Base-by-base conservation (phyloP, 2,888 invertebrate genomes). In the Norana najaformis region DNA sequence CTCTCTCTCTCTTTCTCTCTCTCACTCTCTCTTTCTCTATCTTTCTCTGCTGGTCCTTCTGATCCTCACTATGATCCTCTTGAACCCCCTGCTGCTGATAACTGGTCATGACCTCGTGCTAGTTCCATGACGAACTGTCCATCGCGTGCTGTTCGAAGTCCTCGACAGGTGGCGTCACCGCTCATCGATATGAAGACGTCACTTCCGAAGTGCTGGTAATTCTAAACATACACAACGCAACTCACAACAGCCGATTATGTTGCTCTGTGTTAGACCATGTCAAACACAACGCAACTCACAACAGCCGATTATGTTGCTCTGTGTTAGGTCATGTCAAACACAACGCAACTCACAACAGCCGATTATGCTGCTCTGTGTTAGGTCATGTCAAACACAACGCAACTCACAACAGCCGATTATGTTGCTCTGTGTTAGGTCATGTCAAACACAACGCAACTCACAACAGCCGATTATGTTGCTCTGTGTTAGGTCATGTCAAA, bases 111-210 rank as follows among this genome's bases (percentile, higher is more conserved):
- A 97, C 97, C 97, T 96, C 96, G 96, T 94, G 96, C 96, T 83
- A 97, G 95, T 88, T 96, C 97, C 97, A 97, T 97, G 35, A 97
- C 97, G 92, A 97, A 96, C 41, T 97, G 97, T 0, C 97, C 97
- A 93, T 97, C 98, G 92, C 97, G 97, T 88, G 98, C 97, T 94
- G 97, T 97, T 95, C 97, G 97, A 90, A 96, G 90, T 91, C 94
- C 94, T 85, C 93, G 93, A 91, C 95, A 95, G 1, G 94, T 94
- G 39, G 94, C 93, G 91, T 94, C 94, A 13, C 93, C 94, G 30
- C 94, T 94, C 93, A 95, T 95, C 6, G 95, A 94, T 93, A 95
- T 94, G 88, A 93, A 93, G 34, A 94, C 94, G 11, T 93, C 93
- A 18, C 93, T 93, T 34, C 93, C 92, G 93, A 95, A 93, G 85